A percentile compares a stretch with the other conserved stretches of the same genome.
Conservation (phyloP, 2,888 invertebrate genomes). For the Fragum fragum region DNA sequence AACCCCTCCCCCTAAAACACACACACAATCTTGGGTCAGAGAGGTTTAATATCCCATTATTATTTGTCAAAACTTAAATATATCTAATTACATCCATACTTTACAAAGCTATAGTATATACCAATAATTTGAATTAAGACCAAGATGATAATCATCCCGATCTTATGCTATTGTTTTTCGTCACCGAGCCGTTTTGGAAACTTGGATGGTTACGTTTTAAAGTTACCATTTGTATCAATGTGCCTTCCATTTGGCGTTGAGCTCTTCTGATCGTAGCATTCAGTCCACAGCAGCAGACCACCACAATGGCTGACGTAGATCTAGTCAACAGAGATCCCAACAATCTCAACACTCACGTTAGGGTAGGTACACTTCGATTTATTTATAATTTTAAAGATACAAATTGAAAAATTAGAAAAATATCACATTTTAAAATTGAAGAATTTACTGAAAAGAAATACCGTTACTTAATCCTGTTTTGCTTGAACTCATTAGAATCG, state of each 20-base stretch:
- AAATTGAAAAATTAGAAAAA: no score
- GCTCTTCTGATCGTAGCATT: not conserved
- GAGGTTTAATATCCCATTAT: no score
- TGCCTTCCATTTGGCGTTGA: not conserved
- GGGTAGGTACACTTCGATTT: conserved; percentile 37
- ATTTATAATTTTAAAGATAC: no score
- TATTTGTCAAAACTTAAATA: no score
- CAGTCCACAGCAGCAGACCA: not conserved
- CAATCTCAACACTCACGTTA: conserved; percentile 29
- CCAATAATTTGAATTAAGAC: not conserved
- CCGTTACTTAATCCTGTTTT: no score
- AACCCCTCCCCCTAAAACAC: no score
- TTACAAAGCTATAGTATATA: not conserved
- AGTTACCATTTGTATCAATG: not conserved
- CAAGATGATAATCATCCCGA: not conserved
- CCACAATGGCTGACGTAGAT: conserved; percentile 24
- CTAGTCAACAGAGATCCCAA: conserved; percentile 26
- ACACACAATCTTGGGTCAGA: no score
- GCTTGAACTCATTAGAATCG: no score
- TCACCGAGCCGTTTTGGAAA: not conserved
- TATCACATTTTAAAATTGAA: no score
- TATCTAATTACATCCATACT: not conserved
- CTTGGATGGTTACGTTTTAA: conserved; percentile 10
- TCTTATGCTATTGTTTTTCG: conserved; percentile 3
- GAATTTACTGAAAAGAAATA: no score